Base-by-base conservation (phyloP, 1,140 invertebrate species). In the Drepana arcuata region DNA sequence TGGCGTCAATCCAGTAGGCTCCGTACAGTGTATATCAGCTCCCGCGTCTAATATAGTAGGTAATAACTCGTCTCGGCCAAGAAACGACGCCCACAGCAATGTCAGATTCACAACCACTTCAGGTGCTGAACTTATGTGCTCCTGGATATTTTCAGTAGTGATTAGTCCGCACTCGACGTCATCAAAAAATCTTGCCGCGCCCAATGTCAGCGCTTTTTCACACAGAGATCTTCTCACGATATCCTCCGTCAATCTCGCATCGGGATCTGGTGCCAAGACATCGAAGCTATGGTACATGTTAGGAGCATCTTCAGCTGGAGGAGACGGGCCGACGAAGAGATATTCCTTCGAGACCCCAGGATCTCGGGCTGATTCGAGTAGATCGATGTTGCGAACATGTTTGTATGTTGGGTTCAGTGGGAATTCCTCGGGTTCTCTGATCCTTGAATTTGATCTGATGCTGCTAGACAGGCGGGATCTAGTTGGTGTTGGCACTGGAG, bases 251-350 rank as follows among this genome's bases (percentile, higher is more conserved):
- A 91, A 78, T 37, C 85, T 84, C 2, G 90, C 84, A 23, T 86
- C 87, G 3, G 89, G 81, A 14, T 90, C 89, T 3, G 81, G 84
- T 0, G 78, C 83, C 3, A 86, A 85, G 32, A 86, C 83, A 18
- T 88, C 86, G 45, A 86, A 85, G 46, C 86, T 88, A 33, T 88
- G 78, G 46, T 88, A 87, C 64, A 88, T 85, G 31, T 88, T 88
- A 1, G 87, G 86, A 0, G 87, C 85, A 55, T 88, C 86, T 53
- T 88, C 88, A 14, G 87, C 83, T 0, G 86, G 86, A 0, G 87
- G 87, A 12, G 88, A 87, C 2, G 86, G 86, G 1, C 87, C 88
- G 15, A 86, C 88, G 37, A 88, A 87, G 50, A 89, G 83, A 48
- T 84, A 88, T 48, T 86, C 86, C 28, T 78, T 81, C 6, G 64